phyloP scores from a whole-genome alignment of 2,113 vertebrate genomes.

The Oryzias curvinotus region DNA sequence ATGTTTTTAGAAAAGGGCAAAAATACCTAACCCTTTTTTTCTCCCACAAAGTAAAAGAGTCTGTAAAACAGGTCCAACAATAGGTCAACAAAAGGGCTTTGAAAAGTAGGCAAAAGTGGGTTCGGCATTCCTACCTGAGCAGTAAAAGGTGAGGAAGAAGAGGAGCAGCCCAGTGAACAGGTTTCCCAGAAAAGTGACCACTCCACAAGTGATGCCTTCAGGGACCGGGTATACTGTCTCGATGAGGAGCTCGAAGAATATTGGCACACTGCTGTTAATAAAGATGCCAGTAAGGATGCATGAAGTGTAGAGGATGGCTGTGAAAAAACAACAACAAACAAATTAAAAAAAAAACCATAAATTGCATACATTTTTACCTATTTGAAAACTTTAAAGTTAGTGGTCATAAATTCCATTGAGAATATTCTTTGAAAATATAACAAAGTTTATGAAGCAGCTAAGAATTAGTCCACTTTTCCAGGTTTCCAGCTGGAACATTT shows the following conservation, averaged over 20 bases:
- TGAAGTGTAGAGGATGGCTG: slow-evolving; percentile 93
- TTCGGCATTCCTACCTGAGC: slow-evolving; percentile 80
- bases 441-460: neutral
- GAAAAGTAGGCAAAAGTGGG: neutral
- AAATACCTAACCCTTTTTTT: neutral
- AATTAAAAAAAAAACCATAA: no score
- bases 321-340: slow-evolving; percentile 26
- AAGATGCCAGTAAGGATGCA: slow-evolving; percentile 96
- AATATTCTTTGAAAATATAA: slow-evolving; percentile 4
- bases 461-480: slow-evolving; percentile 31
- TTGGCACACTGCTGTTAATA: slow-evolving; percentile 93
- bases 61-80: neutral
- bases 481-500: slow-evolving; percentile 13
- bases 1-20: no score
- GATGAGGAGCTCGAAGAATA: slow-evolving; percentile 97
- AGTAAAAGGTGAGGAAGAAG: slow-evolving; percentile 94
- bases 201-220: slow-evolving; percentile 97
- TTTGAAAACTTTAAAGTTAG: slow-evolving; percentile 1
- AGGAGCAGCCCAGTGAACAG: slow-evolving; percentile 91
- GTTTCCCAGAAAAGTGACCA: slow-evolving; percentile 95
- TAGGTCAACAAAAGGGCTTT: neutral
- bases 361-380: neutral
- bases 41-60: neutral
- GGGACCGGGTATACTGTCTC: slow-evolving; percentile 98
- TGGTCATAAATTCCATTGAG: neutral